Percentiles rank a stretch among this genome's conserved stretches.
These are phyloP conservation scores for Alcis repandata DNA, from an alignment of 2,888 invertebrate genomes.

Conservation along the genomic window DNA sequence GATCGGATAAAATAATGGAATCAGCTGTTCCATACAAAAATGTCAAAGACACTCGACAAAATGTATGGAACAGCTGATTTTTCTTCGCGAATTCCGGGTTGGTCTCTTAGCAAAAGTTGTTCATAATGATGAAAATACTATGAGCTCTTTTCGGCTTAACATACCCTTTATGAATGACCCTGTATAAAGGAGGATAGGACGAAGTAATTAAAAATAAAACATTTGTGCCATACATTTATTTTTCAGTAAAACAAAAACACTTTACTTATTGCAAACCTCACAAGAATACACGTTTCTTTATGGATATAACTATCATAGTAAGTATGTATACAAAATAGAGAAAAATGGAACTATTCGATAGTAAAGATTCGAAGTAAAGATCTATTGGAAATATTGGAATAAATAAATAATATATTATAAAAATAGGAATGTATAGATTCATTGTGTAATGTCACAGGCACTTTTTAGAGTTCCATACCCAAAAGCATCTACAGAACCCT, in stretches of 20 bases:
- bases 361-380: conserved; percentile 64
- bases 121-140: no score
- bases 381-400: no score
- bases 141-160: no score
- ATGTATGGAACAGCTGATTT: no score
- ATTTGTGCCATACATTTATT: conserved; percentile 79
- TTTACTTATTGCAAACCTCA: conserved; percentile 68
- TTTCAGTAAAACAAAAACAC: conserved; percentile 73
- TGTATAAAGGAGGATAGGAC: no score
- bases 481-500: no score
- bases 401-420: conserved; percentile 39
- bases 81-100: no score
- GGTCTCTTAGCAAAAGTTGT: no score
- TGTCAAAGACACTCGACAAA: no score
- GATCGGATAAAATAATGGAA: no score
- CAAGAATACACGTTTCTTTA: conserved; percentile 53
- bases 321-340: conserved; percentile 48
- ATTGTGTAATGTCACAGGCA: conserved; percentile 28
- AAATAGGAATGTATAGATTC: conserved; percentile 47
- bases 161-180: no score
- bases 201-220: conserved; percentile 40
- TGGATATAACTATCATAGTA: conserved; percentile 47
- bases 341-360: conserved; percentile 40
- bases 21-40: no score
- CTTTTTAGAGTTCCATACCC: background rate